phyloP scores from a whole-genome alignment of 2,797 vertebrate genomes.

The Pseudomugil tenellus region DNA sequence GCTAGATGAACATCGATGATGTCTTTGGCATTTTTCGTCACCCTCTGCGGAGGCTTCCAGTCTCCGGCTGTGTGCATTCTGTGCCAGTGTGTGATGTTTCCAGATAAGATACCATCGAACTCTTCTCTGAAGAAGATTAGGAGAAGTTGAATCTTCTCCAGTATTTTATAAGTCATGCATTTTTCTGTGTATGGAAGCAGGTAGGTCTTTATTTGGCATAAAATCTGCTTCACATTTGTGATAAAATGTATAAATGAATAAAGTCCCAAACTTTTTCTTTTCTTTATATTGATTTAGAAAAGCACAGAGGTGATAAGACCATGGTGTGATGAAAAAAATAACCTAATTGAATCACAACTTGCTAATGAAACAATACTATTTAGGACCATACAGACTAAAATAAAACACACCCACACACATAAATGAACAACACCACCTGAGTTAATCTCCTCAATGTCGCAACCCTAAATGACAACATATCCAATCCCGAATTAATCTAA shows the following conservation, averaged over 20 bases:
- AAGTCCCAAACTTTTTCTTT: too few species aligned
- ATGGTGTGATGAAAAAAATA: neutral
- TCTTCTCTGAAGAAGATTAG: neutral
- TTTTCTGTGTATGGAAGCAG: neutral
- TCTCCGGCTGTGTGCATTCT: neutral
- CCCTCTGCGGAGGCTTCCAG: neutral
- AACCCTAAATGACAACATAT: neutral
- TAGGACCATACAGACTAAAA: neutral
- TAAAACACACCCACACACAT: neutral
- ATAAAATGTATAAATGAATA: too few species aligned
- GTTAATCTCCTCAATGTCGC: neutral
- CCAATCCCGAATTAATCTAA: neutral
- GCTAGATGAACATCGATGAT: too few species aligned
- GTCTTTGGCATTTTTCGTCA: neutral
- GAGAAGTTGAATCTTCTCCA: neutral
- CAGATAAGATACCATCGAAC: neutral
- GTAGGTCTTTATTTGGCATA: too few species aligned
- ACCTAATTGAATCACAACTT: neutral
- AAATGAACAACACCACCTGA: neutral
- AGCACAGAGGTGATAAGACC: too few species aligned
- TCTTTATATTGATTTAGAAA: too few species aligned
- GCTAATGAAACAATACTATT: neutral
- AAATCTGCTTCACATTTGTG: too few species aligned
- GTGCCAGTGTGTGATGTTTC: neutral
- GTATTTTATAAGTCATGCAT: neutral